Base-by-base conservation (phyloP, 1,140 invertebrate species). In the Bilobella aurantiaca region DNA sequence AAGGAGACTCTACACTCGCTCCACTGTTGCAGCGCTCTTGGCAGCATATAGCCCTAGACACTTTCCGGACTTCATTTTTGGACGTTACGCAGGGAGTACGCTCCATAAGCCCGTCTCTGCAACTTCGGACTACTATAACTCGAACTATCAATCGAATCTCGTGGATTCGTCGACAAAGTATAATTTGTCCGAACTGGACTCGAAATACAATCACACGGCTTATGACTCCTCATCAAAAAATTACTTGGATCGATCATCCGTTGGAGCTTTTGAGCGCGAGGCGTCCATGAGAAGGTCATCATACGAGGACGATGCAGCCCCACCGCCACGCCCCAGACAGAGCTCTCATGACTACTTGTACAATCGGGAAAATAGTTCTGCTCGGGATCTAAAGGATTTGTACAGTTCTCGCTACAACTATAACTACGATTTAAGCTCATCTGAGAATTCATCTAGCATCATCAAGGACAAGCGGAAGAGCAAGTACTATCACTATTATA, bases 51-150 rank as follows among this genome's bases (percentile, higher is more conserved):
- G 49, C 25, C 49, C 49, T 5, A 12, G 49, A 5, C 14, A 53
- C 49, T 53, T 53, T 23, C 49, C 49, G 49, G 49, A 53, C 49
- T 53, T 53, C 25, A 53, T 53, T 53, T 53, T 53, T 53, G 49
- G 49, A 53, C 49, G 49, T 23, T 53, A 53, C 23, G 49, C 14
- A 18, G 49, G 49, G 25, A 53, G 49, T 23, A 53, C 49, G 5
- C 21, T 53, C 5, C 14, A 3, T 5, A 23, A 12, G 12, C 49
- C 49, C 21, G 23, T 53, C 5, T 53, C 49, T 5, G 23, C 12
- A 16, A 53, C 49, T 8, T 12, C 49, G 3, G 25, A 53, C 21
- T 53, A 53, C 49, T 53, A 53, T 23, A 23, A 53, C 49, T 16
- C 49, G 8, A 16, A 12, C 34, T 42, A 42, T 18, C 5, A 53